A percentile compares a stretch with the other conserved stretches of the same genome.
Evolutionary conservation across 2,113 vertebrate genomes (phyloP).

Genomic region (Odocoileus hemionus): DNA sequence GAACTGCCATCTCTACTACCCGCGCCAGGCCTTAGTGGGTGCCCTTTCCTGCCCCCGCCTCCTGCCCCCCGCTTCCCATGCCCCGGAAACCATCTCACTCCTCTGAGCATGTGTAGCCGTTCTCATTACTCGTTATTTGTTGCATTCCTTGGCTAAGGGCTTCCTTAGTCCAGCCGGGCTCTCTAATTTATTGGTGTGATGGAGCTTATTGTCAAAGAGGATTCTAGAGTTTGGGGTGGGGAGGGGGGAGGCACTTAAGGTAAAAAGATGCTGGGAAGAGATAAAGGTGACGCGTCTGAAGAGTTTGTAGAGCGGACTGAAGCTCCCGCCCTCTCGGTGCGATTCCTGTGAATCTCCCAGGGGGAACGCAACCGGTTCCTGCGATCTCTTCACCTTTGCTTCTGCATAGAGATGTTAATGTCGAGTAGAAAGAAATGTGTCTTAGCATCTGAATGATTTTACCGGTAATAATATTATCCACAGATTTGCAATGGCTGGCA

Average conservation of each 20-base stretch:
- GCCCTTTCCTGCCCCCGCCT: neutral
- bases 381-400: constrained; percentile 42
- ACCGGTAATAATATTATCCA: constrained; percentile 50
- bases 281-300: neutral
- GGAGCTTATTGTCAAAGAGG: neutral
- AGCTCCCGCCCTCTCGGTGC: neutral
- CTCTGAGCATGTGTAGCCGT: neutral
- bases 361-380: constrained; percentile 15
- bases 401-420: constrained; percentile 58
- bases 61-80: neutral
- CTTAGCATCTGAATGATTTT: constrained; percentile 63
- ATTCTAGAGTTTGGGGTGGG: neutral
- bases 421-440: constrained; percentile 50
- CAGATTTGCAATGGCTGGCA: constrained; percentile 66
- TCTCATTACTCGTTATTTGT: neutral
- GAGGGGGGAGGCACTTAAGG: neutral
- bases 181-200: neutral
- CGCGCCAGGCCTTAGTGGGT: neutral
- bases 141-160: neutral
- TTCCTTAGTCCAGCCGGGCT: neutral
- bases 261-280: neutral
- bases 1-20: neutral
- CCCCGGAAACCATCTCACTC: neutral
- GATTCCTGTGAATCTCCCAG: constrained; percentile 19
- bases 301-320: neutral